These are phyloP conservation scores for Mesochorus sp. DNA, from an alignment of 2,888 invertebrate species.

Conservation along the genomic window DNA sequence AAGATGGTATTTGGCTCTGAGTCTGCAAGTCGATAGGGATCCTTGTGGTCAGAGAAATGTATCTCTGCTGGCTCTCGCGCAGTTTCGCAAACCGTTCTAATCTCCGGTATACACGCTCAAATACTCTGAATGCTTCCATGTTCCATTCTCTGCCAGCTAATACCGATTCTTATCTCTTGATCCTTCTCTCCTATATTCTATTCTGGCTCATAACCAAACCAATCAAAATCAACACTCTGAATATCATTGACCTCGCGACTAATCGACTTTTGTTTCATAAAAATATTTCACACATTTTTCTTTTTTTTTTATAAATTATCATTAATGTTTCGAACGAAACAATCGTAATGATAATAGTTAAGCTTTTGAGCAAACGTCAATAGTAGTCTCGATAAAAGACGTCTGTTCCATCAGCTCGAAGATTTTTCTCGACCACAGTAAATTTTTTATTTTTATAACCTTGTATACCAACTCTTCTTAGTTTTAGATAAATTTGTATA, in stretches of 20 bases:
- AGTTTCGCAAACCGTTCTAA: slow-evolving; percentile 19
- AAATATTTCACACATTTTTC: too few relatives aligned
- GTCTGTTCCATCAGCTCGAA: too few relatives aligned
- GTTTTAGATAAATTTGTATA: too few relatives aligned
- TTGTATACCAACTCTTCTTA: too few relatives aligned
- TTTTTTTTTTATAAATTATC: too few relatives aligned
- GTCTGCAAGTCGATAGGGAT: slow-evolving; percentile 44
- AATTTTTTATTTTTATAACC: too few relatives aligned
- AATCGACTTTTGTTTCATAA: too few relatives aligned
- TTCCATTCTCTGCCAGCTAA: slow-evolving; percentile 30
- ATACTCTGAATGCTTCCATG: slow-evolving; percentile 43
- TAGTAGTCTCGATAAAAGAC: too few relatives aligned
- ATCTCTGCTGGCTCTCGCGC: slow-evolving; percentile 18
- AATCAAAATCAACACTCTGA: slow-evolving; percentile 31
- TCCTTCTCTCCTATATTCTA: slow-evolving; percentile 13
- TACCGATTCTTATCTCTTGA: slow-evolving; percentile 40
- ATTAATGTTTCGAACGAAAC: too few relatives aligned
- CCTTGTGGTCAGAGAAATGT: slow-evolving; percentile 44
- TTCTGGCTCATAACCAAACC: slow-evolving; percentile 5
- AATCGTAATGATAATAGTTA: too few relatives aligned
- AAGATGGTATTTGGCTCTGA: slow-evolving; percentile 18
- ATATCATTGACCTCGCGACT: slow-evolving; percentile 23
- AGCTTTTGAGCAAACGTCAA: too few relatives aligned
- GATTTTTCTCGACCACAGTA: too few relatives aligned
- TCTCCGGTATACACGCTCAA: slow-evolving; percentile 42